Conservation (phyloP, 2,888 invertebrate species). For the Athalia circularis region DNA sequence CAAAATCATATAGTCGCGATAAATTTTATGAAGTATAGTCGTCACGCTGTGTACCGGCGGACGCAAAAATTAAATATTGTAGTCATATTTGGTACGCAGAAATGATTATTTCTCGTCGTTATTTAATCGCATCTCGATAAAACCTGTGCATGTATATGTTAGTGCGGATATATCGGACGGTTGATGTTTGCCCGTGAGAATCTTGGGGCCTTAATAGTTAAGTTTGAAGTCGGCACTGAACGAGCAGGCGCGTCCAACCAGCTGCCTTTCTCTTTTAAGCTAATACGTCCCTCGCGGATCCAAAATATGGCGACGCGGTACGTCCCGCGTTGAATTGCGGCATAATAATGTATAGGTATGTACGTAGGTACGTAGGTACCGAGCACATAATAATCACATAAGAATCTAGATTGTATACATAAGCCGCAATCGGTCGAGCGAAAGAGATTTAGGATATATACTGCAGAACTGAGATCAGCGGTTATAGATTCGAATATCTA, state of each 20-base stretch:
- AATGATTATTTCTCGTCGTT: no score
- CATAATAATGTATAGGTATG: no score
- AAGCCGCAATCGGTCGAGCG: background rate
- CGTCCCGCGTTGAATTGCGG: background rate
- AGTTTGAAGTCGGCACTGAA: conserved; percentile 2
- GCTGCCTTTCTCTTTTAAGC: conserved; percentile 41
- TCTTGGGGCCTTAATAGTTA: no score
- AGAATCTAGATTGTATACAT: background rate
- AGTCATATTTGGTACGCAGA: no score
- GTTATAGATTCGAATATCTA: no score
- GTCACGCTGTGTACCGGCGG: no score
- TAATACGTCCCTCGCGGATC: conserved; percentile 31
- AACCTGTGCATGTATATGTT: background rate
- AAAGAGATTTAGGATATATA: background rate
- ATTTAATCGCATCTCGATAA: no score
- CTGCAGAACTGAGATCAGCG: background rate
- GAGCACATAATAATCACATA: background rate
- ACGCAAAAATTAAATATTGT: no score
- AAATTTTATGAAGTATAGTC: no score
- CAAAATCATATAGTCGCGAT: no score
- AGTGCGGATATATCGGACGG: no score
- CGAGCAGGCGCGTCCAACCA: conserved; percentile 30
- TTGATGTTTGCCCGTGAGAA: no score
- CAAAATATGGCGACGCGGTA: conserved; percentile 27
- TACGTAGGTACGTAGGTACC: background rate